phyloP scores from a whole-genome alignment of 2,113 vertebrate species.

The Passer montanus region DNA sequence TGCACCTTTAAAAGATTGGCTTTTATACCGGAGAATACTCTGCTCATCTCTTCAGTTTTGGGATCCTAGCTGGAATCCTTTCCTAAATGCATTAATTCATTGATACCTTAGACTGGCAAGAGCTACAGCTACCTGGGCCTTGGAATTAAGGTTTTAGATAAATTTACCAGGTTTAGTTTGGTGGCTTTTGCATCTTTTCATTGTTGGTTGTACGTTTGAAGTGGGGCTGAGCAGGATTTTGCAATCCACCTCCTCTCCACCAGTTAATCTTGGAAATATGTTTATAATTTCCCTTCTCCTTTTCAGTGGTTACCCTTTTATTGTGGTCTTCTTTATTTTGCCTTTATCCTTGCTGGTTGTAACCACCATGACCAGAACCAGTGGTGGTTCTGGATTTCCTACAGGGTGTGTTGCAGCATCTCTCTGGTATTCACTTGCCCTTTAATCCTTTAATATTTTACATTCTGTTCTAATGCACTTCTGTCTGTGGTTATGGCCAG shows the following conservation, averaged over 20 bases:
- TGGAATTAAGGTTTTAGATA: not conserved
- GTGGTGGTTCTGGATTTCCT: not conserved
- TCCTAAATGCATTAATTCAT: not conserved
- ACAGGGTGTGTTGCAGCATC: not conserved
- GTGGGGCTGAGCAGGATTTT: not conserved
- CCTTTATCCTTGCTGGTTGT: not conserved
- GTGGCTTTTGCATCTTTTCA: not conserved
- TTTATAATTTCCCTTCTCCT: not conserved
- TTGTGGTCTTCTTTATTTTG: not conserved
- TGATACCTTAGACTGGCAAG: not conserved
- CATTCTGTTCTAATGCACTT: not conserved
- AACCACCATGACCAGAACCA: too few species aligned
- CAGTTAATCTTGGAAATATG: not conserved
- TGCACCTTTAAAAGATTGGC: not conserved
- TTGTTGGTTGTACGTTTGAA: not conserved
- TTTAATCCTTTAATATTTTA: not conserved
- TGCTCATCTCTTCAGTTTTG: not conserved
- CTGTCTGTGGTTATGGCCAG: not conserved
- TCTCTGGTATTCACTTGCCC: not conserved
- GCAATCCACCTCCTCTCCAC: not conserved
- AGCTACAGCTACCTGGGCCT: not conserved
- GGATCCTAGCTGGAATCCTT: not conserved
- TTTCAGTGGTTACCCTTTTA: not conserved
- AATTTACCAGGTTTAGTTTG: not conserved
- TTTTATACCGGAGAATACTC: not conserved